phyloP scores from a whole-genome alignment of 2,797 vertebrate species.

The Carapus acus region DNA sequence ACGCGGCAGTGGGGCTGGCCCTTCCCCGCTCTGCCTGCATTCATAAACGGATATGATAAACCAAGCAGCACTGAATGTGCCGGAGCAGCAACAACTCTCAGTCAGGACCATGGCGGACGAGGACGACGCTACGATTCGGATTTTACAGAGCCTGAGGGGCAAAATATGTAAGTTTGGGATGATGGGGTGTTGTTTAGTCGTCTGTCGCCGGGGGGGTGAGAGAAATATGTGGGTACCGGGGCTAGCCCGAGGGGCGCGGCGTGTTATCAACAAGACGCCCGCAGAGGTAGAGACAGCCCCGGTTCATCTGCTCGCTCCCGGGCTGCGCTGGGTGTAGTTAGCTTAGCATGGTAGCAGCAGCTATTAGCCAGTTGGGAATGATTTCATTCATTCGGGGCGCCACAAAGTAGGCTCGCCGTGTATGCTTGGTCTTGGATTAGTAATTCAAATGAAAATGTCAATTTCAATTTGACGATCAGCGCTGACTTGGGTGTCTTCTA shows the following conservation, averaged over 20 bases:
- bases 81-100: constrained; percentile 61
- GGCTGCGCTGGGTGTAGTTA: constrained; percentile 47
- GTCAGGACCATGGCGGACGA: constrained; percentile 82
- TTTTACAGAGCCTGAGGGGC: constrained; percentile 90
- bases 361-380: constrained; percentile 42
- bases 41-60: constrained; percentile 77
- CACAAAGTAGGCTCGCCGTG: neutral
- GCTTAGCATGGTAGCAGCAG: constrained; percentile 56
- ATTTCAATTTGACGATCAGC: neutral
- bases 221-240: constrained; percentile 32
- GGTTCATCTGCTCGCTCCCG: constrained; percentile 33
- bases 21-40: constrained; percentile 56
- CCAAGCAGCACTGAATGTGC: constrained; percentile 66
- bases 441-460: neutral
- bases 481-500: neutral
- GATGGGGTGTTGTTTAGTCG: constrained; percentile 5
- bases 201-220: constrained; percentile 2
- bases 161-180: constrained; percentile 89
- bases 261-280: constrained; percentile 40
- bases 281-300: constrained; percentile 36
- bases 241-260: constrained; percentile 69
- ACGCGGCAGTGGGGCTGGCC: constrained; percentile 66
- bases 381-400: constrained; percentile 44
- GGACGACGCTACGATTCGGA: constrained; percentile 81
- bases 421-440: neutral